Evolutionary conservation across 2,113 vertebrate species (phyloP).

Genomic region (Dasypus novemcinctus): DNA sequence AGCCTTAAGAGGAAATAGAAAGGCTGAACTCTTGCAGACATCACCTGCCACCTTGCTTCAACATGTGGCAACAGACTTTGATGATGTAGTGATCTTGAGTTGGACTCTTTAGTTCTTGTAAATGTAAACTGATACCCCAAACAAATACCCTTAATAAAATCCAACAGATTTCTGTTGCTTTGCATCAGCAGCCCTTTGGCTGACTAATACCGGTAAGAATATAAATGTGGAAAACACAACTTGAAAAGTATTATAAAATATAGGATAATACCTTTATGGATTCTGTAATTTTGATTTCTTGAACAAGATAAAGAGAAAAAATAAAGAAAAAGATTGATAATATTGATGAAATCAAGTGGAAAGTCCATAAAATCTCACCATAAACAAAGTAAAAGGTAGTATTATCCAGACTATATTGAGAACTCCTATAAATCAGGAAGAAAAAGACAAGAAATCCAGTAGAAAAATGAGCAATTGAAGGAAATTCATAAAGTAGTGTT

Average conservation of each 20-base stretch:
- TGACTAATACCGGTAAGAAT: no score
- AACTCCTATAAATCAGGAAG: constrained; percentile 25
- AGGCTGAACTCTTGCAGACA: no score
- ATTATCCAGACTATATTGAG: neutral
- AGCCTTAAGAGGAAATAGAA: no score
- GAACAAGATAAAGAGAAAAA: neutral
- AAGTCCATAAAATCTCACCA: neutral
- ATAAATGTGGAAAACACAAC: neutral
- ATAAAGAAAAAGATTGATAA: neutral
- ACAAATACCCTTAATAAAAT: no score
- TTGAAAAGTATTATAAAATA: neutral
- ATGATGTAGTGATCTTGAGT: no score
- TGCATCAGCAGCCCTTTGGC: no score
- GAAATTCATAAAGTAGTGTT: neutral
- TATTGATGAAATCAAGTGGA: neutral
- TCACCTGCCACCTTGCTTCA: no score
- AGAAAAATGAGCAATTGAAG: neutral
- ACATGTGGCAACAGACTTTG: no score
- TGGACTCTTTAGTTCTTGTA: no score
- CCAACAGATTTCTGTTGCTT: no score
- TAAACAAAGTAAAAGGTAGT: constrained; percentile 20
- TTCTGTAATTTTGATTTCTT: no score
- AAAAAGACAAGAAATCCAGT: neutral
- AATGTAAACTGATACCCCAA: no score
- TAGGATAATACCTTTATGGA: neutral